These are phyloP conservation scores for Myripristis murdjan DNA, from an alignment of 2,797 vertebrate species.

Conservation along the genomic window DNA sequence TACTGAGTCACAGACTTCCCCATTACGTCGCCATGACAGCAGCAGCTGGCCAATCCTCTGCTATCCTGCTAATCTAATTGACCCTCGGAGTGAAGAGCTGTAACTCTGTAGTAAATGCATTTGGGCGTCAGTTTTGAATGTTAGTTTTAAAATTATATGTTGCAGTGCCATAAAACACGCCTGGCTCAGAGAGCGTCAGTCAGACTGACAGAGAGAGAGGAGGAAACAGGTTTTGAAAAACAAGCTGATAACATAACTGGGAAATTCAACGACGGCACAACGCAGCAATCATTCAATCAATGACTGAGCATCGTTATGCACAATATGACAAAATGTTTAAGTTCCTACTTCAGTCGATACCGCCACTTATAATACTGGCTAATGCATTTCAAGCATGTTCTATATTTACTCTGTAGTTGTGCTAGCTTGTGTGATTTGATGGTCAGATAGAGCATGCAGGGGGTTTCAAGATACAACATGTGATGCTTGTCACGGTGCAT, in stretches of 20 bases:
- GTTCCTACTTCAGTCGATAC: background rate
- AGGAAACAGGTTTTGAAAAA: background rate
- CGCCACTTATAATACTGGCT: background rate
- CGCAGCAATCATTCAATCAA: background rate
- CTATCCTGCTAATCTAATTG: background rate
- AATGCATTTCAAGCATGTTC: background rate
- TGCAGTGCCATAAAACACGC: slow-evolving; percentile 6
- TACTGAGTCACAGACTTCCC: too few relatives aligned
- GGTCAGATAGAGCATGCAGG: background rate
- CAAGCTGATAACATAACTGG: background rate
- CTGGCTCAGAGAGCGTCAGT: background rate
- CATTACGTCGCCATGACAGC: slow-evolving; percentile 7
- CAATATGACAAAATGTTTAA: background rate
- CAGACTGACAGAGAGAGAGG: slow-evolving; percentile 16
- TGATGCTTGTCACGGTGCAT: slow-evolving; percentile 8
- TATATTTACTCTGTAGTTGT: background rate
- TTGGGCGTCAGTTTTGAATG: background rate
- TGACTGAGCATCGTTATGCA: background rate
- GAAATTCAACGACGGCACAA: background rate
- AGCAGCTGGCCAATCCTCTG: slow-evolving; percentile 1
- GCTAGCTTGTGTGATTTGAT: background rate
- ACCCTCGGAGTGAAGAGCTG: background rate
- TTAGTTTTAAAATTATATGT: slow-evolving; percentile 15
- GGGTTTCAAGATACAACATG: slow-evolving; percentile 21
- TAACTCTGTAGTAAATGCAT: slow-evolving; percentile 5